Percentiles rank a stretch among this genome's conserved stretches.
Conservation (phyloP, 2,888 invertebrate species). For the Tortricodes alternella region DNA sequence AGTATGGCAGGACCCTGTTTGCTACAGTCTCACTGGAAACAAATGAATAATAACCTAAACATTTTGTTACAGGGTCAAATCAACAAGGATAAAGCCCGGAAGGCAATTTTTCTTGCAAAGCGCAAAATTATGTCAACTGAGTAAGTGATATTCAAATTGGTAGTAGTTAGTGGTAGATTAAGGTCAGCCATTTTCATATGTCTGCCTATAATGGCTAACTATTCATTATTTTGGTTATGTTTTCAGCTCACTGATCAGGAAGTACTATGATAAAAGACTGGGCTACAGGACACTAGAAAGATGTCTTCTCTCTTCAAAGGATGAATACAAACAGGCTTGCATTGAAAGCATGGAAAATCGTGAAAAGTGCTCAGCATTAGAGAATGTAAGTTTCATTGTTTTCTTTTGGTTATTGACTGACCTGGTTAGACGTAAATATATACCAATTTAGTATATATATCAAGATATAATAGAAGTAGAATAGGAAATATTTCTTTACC, state of each 20-base stretch:
- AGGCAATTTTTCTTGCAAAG: constrained; percentile 47
- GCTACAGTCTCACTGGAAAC: no score
- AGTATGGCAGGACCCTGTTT: no score
- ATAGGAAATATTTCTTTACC: no score
- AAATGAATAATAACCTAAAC: no score
- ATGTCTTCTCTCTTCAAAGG: constrained; percentile 46
- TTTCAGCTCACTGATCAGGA: constrained; percentile 53
- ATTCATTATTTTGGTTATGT: neutral
- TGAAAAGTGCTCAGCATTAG: constrained; percentile 49
- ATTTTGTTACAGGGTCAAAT: constrained; percentile 38
- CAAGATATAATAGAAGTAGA: no score
- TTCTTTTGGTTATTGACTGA: no score
- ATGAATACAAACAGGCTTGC: constrained; percentile 56
- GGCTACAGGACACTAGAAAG: constrained; percentile 46
- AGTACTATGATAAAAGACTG: constrained; percentile 46
- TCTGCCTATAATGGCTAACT: neutral
- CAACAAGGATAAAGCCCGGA: constrained; percentile 42
- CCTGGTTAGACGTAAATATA: no score
- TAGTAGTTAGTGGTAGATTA: no score
- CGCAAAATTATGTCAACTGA: constrained; percentile 55
- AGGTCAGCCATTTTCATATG: no score
- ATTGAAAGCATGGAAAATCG: constrained; percentile 51
- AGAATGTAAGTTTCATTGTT: constrained; percentile 60
- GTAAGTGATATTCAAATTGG: constrained; percentile 51
- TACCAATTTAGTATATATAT: no score